Conservation (phyloP, 2,113 vertebrate species). For the Saccopteryx bilineata region DNA sequence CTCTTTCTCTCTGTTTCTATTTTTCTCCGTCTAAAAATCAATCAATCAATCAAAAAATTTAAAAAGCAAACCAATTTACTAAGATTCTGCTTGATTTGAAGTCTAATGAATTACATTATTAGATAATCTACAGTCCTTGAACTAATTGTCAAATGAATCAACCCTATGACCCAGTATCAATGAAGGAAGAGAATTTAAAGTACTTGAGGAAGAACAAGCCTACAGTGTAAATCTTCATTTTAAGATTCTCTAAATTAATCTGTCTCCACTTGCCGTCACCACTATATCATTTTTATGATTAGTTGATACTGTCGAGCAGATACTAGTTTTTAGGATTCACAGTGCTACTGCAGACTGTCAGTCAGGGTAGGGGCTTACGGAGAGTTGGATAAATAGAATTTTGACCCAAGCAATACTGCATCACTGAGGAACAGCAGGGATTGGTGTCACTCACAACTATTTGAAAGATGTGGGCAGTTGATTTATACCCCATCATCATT, state of each 20-base stretch:
- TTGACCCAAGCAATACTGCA: not conserved
- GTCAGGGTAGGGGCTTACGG: not conserved
- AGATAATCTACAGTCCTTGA: not conserved
- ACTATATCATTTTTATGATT: not conserved
- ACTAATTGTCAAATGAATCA: slow-evolving; percentile 6
- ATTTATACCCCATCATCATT: not conserved
- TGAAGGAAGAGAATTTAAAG: slow-evolving; percentile 17
- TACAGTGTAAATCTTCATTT: not conserved
- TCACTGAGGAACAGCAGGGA: not conserved
- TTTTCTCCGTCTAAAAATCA: too few relatives aligned
- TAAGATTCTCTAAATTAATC: not conserved
- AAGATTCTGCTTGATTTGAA: not conserved
- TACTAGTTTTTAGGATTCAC: not conserved
- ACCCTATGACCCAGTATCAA: not conserved
- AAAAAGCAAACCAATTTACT: not conserved
- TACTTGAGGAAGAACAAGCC: not conserved
- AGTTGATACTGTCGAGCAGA: not conserved
- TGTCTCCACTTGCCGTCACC: not conserved
- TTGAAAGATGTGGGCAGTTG: not conserved
- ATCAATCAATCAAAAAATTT: too few relatives aligned
- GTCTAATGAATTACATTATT: not conserved
- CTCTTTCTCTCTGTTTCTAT: too few relatives aligned
- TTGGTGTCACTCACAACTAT: not conserved
- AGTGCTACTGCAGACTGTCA: not conserved
- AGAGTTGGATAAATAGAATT: not conserved